phyloP scores from a whole-genome alignment of 2,113 vertebrate species.

The Amia ocellicauda region DNA sequence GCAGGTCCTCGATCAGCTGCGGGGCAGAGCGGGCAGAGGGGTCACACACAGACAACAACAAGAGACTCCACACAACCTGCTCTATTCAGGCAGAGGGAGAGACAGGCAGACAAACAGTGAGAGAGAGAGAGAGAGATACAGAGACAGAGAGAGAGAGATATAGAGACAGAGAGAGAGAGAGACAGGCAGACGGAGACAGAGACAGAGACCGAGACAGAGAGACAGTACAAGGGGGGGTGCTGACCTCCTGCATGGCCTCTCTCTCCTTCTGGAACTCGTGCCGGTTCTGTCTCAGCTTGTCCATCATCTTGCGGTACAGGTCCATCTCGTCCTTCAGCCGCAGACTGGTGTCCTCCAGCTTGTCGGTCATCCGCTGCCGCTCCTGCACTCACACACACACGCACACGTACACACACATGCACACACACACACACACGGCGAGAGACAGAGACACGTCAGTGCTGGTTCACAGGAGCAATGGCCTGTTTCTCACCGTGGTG shows the following conservation, averaged over 20 bases:
- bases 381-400: conserved; percentile 61
- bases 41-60: no score
- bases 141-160: neutral
- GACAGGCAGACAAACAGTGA: no score
- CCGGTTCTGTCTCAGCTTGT: conserved; percentile 88
- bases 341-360: conserved; percentile 87
- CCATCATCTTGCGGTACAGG: conserved; percentile 92
- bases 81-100: neutral
- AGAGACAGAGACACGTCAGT: neutral
- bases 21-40: conserved; percentile 3
- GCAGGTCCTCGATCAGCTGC: conserved; percentile 91
- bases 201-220: no score
- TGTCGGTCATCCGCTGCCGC: conserved; percentile 86
- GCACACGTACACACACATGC: conserved; percentile 2
- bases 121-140: conserved; percentile 5
- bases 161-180: neutral
- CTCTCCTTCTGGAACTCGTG: conserved; percentile 88
- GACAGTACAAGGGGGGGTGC: conserved; percentile 19
- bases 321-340: conserved; percentile 93
- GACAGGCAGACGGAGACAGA: neutral
- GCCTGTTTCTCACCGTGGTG: no score
- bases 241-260: conserved; percentile 88
- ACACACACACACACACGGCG: neutral
- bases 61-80: no score
- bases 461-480: no score